Conservation (phyloP, 2,797 vertebrate genomes). For the Artibeus jamaicensis region DNA sequence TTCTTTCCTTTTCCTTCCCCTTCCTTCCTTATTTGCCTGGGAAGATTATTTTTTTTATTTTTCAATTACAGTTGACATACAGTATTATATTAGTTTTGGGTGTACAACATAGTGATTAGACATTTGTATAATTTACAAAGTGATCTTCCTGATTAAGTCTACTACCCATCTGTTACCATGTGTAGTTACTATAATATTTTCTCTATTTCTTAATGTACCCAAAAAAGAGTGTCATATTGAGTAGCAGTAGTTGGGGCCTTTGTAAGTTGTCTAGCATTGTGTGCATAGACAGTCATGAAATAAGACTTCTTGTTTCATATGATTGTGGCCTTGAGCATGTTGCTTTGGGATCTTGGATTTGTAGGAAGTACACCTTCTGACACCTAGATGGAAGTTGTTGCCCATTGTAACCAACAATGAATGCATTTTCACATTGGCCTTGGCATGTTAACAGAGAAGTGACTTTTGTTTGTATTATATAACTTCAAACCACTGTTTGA, state of each 20-base stretch:
- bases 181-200: not conserved
- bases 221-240: not conserved
- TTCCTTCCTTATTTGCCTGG: not conserved
- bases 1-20: not conserved
- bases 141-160: not conserved
- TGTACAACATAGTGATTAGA: not conserved
- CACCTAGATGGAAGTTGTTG: not conserved
- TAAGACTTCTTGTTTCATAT: not conserved
- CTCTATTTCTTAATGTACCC: not conserved
- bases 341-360: not conserved
- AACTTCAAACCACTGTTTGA: not conserved
- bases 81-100: not conserved
- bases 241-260: not conserved
- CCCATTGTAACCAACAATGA: not conserved
- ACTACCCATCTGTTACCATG: not conserved
- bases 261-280: not conserved
- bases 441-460: not conserved
- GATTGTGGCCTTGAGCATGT: slow-evolving; percentile 18
- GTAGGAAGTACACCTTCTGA: not conserved
- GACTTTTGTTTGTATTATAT: not conserved
- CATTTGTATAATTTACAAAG: not conserved
- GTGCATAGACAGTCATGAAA: no score
- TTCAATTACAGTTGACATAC: not conserved
- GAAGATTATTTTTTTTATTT: not conserved
- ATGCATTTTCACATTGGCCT: not conserved